Evolutionary conservation across 2,888 invertebrate genomes (phyloP).

Genomic region (Muschampia plurimacula): DNA sequence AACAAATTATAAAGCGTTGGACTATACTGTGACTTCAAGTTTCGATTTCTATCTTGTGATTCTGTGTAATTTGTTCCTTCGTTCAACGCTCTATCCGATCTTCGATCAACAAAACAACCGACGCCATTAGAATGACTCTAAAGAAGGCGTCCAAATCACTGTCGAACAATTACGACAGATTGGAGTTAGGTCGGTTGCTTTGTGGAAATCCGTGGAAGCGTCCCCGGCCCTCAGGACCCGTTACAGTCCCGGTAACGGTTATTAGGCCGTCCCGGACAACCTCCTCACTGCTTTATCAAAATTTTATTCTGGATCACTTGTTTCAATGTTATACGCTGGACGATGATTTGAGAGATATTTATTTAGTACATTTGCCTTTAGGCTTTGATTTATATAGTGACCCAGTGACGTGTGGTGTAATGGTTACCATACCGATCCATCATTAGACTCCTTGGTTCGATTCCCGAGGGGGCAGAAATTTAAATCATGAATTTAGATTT

Average conservation of each 20-base stretch:
- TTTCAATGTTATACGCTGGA: neutral
- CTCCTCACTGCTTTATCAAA: slow-evolving; percentile 26
- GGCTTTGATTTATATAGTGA: neutral
- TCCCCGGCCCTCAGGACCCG: slow-evolving; percentile 17
- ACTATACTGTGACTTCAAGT: no score
- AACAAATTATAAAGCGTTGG: no score
- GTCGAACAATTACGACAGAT: slow-evolving; percentile 33
- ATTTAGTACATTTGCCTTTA: neutral
- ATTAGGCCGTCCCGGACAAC: slow-evolving; percentile 24
- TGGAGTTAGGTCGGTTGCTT: slow-evolving; percentile 28
- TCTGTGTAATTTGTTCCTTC: neutral
- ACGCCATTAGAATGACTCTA: slow-evolving; percentile 1
- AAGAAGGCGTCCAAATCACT: slow-evolving; percentile 26
- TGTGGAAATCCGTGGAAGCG: slow-evolving; percentile 26
- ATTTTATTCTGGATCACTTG: slow-evolving; percentile 13
- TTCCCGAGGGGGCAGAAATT: no score
- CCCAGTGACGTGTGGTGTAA: no score
- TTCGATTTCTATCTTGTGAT: no score
- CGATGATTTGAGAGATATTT: neutral
- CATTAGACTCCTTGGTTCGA: no score
- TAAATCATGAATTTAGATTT: no score
- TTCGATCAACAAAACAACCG: neutral
- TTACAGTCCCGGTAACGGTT: slow-evolving; percentile 19
- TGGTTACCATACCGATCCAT: no score
- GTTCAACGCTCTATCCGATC: neutral